Percentiles rank a stretch among this genome's conserved stretches.
phyloP scores from a whole-genome alignment of 2,888 invertebrate genomes.

The Gibbula magus region DNA sequence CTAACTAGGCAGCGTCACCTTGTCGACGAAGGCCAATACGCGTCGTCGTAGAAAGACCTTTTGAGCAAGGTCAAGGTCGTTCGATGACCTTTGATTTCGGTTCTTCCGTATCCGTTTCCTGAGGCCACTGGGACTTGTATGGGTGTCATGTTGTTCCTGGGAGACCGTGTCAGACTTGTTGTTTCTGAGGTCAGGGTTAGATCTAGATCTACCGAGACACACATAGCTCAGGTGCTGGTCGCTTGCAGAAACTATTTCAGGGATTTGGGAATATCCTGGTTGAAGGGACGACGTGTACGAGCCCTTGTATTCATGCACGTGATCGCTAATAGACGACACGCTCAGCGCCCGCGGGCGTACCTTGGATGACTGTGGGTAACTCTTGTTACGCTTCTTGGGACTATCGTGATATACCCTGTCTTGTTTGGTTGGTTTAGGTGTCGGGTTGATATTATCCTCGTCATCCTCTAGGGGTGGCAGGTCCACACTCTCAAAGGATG shows the following conservation, averaged over 20 bases:
- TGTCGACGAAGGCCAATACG: slow-evolving; percentile 23
- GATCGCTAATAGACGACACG: slow-evolving; percentile 3
- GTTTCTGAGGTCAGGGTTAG: slow-evolving; percentile 8
- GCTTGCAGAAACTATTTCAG: slow-evolving; percentile 17
- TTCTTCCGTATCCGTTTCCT: slow-evolving; percentile 27
- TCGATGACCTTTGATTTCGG: slow-evolving; percentile 17
- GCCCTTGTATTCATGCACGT: not conserved
- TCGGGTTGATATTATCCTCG: slow-evolving; percentile 14
- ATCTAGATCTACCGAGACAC: slow-evolving; percentile 25
- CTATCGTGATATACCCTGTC: not conserved
- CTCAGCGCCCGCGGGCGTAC: slow-evolving; percentile 24
- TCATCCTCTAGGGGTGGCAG: slow-evolving; percentile 6
- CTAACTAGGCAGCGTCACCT: not conserved
- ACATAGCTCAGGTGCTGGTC: slow-evolving; percentile 15
- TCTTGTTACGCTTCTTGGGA: not conserved
- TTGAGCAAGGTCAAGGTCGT: slow-evolving; percentile 29
- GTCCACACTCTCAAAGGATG: slow-evolving; percentile 29
- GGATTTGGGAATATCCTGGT: slow-evolving; percentile 26
- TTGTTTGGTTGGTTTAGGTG: slow-evolving; percentile 19
- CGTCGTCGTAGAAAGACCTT: slow-evolving; percentile 28
- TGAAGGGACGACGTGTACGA: slow-evolving; percentile 8
- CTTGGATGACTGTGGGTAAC: not conserved
- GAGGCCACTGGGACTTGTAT: not conserved
- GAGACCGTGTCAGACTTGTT: slow-evolving; percentile 28
- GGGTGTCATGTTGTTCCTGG: not conserved